Evolutionary conservation across 1,140 invertebrate species (phyloP), one percentile per base, ranked within the genome.

Genomic region (Belonocnema kinseyi): DNA sequence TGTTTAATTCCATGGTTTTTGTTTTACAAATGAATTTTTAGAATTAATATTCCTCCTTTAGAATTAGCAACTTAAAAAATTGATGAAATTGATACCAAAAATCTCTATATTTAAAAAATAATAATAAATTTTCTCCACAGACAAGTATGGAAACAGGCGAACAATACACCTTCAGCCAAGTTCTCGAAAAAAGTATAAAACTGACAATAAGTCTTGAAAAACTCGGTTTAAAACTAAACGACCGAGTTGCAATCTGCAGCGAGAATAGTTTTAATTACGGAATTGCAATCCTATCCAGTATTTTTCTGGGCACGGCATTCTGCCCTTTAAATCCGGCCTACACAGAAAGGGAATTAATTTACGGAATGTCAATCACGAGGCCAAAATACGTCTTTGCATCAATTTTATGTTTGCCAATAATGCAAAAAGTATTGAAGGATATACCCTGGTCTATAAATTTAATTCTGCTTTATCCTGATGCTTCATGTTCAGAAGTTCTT

Each of bases 181-280:
- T 94, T 79, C 80, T 93, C 53, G 86, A 91, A 51, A 85, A 85
- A 16, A 91, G 91, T 76, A 84, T 90, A 4, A 85, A 87, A 70
- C 77, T 93, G 17, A 91, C 93, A 1, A 85, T 92, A 79, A 90
- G 89, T 74, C 85, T 94, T 0, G 82, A 85, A 72, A 88, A 88
- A 53, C 73, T 89, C 53, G 91, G 91, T 8, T 77, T 94, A 0
- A 85, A 83, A 71, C 72, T 88, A 16, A 92, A 93, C 33, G 94
- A 95, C 84, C 87, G 92, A 51, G 87, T 95, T 26, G 93, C 91
- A 0, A 84, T 95, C 76, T 94, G 92, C 76, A 93, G 93, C 78
- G 94, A 95, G 82, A 95, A 95, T 81, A 90, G 92, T 75, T 52
- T 93, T 2, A 92, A 94, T 77, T 95, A 92, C 85, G 87, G 91